Base-by-base conservation (phyloP, 2,888 invertebrate species). In the Eupeodes latifasciatus region DNA sequence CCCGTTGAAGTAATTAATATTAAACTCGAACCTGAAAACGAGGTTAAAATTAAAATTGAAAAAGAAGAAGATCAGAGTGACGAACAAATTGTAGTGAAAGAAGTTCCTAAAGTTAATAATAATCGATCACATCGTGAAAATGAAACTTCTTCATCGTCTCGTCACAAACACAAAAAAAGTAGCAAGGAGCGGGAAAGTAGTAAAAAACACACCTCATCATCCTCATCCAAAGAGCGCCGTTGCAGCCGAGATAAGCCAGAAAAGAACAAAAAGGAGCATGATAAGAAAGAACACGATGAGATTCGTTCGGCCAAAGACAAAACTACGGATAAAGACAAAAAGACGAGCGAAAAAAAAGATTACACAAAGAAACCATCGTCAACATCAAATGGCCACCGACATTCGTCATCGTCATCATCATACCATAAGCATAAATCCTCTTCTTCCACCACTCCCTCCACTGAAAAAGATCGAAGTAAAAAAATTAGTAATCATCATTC, bases 381-480 rank as follows among this genome's bases (percentile, higher is more conserved):
- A 27, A 76, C 76, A 51, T 81, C 89, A 11, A 80, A 64, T 55
- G 80, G 80, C 0, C 78, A 78, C 4, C 82, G 79, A 5, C 78
- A 78, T 51, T 44, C 69, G 0, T 14, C 71, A 4, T 53, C 69
- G 12, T 85, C 89, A n/a, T 86, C 89, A 9, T 86, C 89, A 9
- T 69, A 81, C n/a, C 87, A 89, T 55, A 90, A 89, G 57, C 89
- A 89, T 44, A 90, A 89, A 84, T 84, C 86, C 61, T 53, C 64
- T 51, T 85, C 19, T n/a, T 74, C 74, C 10, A 69, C 67, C 2
- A 40, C 12, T 40, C 19, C 9, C 19, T 19, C 19, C 1, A 19
- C 4, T 7, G 66, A 71, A 2, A 84, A 87, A 34, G 90, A 90
- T 0, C 89, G 79, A 49, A 66, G 27, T 3, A 81, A 67, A 12